phyloP scores from a whole-genome alignment of 2,797 vertebrate species.

The Tauraco hartlaubi region DNA sequence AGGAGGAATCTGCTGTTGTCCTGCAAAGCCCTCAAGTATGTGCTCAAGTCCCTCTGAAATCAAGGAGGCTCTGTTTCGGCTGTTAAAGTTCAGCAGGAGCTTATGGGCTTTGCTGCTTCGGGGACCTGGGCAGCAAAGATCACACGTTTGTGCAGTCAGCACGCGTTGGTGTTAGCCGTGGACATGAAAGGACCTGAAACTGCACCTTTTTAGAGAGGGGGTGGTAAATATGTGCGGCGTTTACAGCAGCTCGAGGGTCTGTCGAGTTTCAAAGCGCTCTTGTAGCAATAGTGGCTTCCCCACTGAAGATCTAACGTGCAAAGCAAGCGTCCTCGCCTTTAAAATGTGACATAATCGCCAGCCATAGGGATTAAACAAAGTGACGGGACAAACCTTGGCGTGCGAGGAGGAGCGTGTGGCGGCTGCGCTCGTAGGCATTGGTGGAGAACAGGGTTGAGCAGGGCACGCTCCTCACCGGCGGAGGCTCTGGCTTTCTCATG shows the following conservation, averaged over 20 bases:
- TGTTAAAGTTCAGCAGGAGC: background rate
- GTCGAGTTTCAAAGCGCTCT: background rate
- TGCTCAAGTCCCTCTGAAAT: slow-evolving; percentile 12
- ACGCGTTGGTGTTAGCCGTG: fast-evolving
- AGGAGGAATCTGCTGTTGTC: slow-evolving; percentile 4
- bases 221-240: background rate
- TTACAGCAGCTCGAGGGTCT: fast-evolving
- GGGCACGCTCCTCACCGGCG: fast-evolving
- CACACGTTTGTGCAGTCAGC: background rate
- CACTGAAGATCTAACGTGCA: background rate
- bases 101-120: background rate
- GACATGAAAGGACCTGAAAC: background rate
- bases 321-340: background rate
- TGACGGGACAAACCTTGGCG: background rate
- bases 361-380: background rate
- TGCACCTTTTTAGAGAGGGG: background rate
- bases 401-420: background rate
- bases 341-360: background rate
- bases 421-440: fast-evolving
- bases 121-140: background rate
- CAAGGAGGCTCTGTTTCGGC: background rate
- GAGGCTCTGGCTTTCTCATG: background rate
- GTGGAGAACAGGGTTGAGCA: background rate
- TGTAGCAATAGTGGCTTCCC: background rate
- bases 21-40: slow-evolving; percentile 1